Conservation (phyloP, 2,113 vertebrate species). For the Pygoscelis antarcticus region DNA sequence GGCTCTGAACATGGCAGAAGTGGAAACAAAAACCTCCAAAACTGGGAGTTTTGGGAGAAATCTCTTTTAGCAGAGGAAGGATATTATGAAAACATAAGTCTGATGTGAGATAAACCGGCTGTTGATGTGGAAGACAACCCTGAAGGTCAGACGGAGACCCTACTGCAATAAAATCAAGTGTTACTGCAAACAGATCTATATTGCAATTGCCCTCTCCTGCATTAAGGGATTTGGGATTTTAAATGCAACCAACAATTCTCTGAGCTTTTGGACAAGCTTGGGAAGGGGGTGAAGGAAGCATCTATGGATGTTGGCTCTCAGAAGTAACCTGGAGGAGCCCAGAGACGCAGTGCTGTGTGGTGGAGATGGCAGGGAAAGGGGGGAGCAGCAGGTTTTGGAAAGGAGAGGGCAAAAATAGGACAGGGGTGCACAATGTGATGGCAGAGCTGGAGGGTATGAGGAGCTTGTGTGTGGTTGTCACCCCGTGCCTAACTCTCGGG, state of each 20-base stretch:
- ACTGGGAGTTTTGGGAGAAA: not conserved
- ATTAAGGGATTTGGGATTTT: not conserved
- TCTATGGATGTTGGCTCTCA: not conserved
- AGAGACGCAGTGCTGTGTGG: not conserved
- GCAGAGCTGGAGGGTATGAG: not conserved
- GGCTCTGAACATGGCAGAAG: not conserved
- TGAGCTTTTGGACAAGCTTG: not conserved
- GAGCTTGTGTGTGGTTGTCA: not conserved
- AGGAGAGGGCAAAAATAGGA: not conserved
- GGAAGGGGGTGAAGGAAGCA: not conserved
- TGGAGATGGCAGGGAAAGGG: not conserved
- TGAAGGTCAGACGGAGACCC: not conserved
- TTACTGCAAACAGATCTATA: not conserved
- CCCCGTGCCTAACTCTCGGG: rapidly evolving
- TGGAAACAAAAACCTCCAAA: not conserved
- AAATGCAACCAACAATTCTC: not conserved
- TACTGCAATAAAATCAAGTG: not conserved
- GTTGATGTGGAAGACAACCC: not conserved
- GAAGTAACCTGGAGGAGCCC: not conserved
- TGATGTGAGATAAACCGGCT: not conserved
- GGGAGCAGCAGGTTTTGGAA: not conserved
- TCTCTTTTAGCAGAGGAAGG: not conserved
- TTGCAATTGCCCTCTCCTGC: not conserved
- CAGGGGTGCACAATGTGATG: not conserved
- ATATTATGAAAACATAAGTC: not conserved